Evolutionary conservation across 2,888 invertebrate species (phyloP), one percentile per base, ranked within the genome.

Genomic region (Thymelicus sylvestris): DNA sequence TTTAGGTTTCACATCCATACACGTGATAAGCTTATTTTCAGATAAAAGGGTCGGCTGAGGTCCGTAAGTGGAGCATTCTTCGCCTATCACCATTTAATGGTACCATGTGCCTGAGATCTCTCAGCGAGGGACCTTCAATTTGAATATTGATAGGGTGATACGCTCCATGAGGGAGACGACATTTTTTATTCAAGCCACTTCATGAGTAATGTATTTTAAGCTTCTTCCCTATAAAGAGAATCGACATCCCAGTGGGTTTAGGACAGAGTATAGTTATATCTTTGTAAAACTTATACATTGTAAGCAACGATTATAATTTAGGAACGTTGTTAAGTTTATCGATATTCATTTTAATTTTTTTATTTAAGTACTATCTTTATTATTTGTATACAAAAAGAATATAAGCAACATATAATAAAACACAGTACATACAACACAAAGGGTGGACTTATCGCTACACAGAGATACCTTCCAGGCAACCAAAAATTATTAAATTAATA

Each of bases 21-120:
- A 91, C 90, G 89, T 89, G 89, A 91, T 91, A 91, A 90, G 89
- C 91, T 89, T 91, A 91, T 92, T 91, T 86, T 81, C 87, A 87
- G 89, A 91, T 91, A 91, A 91, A 92, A 91, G 91, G 91, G 90
- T 91, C 88, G 86, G 75, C 78, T 78, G 82, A 82, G 87, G 83
- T 82, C 84, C 86, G 83, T 89, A 89, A 91, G 90, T 89, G 89
- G 88, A 86, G 88, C 85, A 90, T 91, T 91, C 89, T 92, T 91
- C 88, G 81, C 88, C 87, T 88, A 90, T 90, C 89, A 86, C 82
- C 86, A 79, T 88, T 89, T 91, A 92, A 91, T 91, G 89, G 88
- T 78, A 79, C 83, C 84, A 85, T 86, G 85, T 87, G 89, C 87
- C 86, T 87, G 86, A 87, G 86, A 90, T 87, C 88, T 86, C 86